phyloP scores from a whole-genome alignment of 1,140 invertebrate species.

The Chironomus striatipennis region DNA sequence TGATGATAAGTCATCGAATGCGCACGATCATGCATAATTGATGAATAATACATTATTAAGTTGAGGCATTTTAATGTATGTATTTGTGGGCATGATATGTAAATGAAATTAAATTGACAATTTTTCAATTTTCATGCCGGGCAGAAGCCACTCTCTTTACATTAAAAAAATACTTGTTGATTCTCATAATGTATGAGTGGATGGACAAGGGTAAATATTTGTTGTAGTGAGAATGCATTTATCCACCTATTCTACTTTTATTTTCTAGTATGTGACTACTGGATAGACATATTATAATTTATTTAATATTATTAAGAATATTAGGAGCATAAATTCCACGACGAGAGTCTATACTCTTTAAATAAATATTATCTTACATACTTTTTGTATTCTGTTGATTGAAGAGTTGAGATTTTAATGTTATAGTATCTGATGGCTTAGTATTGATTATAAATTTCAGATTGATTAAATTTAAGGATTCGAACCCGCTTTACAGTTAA shows the following conservation, averaged over 20 bases:
- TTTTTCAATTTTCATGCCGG: slow-evolving; percentile 13
- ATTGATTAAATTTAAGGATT: too few species aligned
- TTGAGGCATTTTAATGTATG: background rate
- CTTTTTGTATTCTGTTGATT: too few species aligned
- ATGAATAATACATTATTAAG: slow-evolving; percentile 8
- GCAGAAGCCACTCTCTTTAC: background rate
- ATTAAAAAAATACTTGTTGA: background rate
- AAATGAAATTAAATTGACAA: slow-evolving; percentile 24
- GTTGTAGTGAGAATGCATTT: background rate
- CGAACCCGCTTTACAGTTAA: too few species aligned
- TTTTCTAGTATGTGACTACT: too few species aligned
- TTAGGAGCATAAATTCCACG: background rate
- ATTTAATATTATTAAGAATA: slow-evolving; percentile 1
- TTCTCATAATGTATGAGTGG: background rate
- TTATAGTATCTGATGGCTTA: too few species aligned
- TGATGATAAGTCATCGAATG: slow-evolving; percentile 7
- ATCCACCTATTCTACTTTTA: too few species aligned
- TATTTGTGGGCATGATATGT: background rate
- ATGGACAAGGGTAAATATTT: background rate
- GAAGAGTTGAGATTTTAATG: too few species aligned
- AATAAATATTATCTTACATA: background rate
- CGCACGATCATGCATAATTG: slow-evolving; percentile 13
- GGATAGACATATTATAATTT: background rate
- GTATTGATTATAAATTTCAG: too few species aligned
- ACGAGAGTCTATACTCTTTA: background rate